phyloP scores from a whole-genome alignment of 2,113 vertebrate species.

The Pteropus alecto region DNA sequence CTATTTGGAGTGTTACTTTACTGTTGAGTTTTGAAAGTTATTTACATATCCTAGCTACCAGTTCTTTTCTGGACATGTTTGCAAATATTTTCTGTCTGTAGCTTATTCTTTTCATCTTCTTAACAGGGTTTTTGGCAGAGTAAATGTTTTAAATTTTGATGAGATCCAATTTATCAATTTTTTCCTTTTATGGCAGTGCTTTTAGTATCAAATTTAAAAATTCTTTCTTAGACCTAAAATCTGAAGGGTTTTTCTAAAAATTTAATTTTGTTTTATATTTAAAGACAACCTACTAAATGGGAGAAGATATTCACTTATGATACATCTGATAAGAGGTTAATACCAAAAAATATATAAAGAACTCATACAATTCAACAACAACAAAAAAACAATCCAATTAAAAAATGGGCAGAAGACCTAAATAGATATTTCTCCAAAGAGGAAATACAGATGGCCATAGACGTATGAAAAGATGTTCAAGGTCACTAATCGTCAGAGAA shows the following conservation, averaged over 20 bases:
- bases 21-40: background rate
- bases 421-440: no score
- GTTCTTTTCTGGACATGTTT: background rate
- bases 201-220: background rate
- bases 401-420: no score
- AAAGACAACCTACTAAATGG: no score
- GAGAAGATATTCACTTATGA: no score
- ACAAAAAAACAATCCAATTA: no score
- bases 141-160: conserved; percentile 32
- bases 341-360: no score
- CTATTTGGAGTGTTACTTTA: background rate
- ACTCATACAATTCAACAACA: no score
- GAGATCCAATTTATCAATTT: background rate
- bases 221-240: background rate
- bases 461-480: no score
- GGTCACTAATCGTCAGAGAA: no score
- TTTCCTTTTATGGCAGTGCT: background rate
- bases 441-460: no score
- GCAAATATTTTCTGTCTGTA: background rate
- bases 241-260: background rate
- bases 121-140: background rate
- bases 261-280: background rate
- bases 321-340: no score
- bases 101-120: background rate
- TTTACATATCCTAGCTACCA: background rate